Evolutionary conservation across 2,797 vertebrate species (phyloP).

Genomic region (Thunnus albacares): DNA sequence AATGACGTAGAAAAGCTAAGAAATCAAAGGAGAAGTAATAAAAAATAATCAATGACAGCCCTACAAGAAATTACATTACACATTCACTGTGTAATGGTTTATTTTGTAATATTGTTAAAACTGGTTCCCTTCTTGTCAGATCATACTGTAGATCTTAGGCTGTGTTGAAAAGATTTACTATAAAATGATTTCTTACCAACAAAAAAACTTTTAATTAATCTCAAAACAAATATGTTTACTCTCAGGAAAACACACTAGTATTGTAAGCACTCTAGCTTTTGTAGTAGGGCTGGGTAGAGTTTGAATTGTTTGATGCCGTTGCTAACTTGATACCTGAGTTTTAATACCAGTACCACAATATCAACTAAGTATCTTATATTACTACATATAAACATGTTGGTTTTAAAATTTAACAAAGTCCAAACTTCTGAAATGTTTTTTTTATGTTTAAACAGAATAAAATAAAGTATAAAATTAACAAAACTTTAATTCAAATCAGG

Average conservation of each 20-base stretch:
- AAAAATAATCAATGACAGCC: neutral
- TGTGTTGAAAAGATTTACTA: slow-evolving; percentile 14
- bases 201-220: slow-evolving; percentile 1
- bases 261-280: slow-evolving; percentile 32
- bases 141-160: neutral
- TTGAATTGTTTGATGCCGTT: slow-evolving; percentile 13
- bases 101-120: slow-evolving; percentile 36
- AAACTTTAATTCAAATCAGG: slow-evolving; percentile 47
- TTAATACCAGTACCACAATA: slow-evolving; percentile 25
- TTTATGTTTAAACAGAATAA: slow-evolving; percentile 35
- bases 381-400: neutral
- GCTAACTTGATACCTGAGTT: slow-evolving; percentile 19
- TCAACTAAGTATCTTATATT: neutral
- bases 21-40: neutral
- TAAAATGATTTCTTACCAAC: slow-evolving; percentile 4
- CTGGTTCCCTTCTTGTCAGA: neutral
- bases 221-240: slow-evolving; percentile 38
- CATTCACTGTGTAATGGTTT: slow-evolving; percentile 38
- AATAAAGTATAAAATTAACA: slow-evolving; percentile 61
- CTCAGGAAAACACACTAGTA: slow-evolving; percentile 21
- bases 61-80: slow-evolving; percentile 13
- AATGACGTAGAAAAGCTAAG: neutral
- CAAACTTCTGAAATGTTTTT: slow-evolving; percentile 22
- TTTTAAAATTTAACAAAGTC: slow-evolving; percentile 3
- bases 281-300: slow-evolving; percentile 44